Base-by-base conservation (phyloP, 2,113 vertebrate species). In the Noturus placidus region DNA sequence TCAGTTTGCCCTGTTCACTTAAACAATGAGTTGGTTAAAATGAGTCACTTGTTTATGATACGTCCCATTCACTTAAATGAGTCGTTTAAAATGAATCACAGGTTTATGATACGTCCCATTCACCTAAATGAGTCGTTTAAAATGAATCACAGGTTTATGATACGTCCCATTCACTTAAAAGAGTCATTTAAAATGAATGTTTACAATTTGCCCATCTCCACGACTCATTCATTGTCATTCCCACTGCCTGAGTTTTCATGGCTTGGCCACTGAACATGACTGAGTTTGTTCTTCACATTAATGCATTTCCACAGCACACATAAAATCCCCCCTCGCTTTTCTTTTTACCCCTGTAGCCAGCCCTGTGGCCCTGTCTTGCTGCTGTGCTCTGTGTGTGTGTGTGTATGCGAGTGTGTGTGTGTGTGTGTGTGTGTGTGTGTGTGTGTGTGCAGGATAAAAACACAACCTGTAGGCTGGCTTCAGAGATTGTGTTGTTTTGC, bases 381-480 rank as follows among this genome's bases (percentile, higher is more conserved):
- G 22, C 33, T 50, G 15, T 89, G 46, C 50, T 38, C 8, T 50
- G 46, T 69, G 42, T 83, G 54, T 72, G 46, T 57, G 38, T 77
- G 54, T 72, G 72, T 87, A 57, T 69, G 72, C 65, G 50, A 84
- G 54, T 57, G 8, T 78, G 38, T 38, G 38, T 38, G 38, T 38
- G 78, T 19, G 70, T 80, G 52, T 61, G 25, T 85, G 72, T 61
- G 59, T 72, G 83, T 59, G 61, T n/a, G 50, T 82, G 65, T 69
- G 72, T 74, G 50, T 86, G 54, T 59, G 9, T 79, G 9, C 17
- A 42, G 3, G 8, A 38, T 57, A 20, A 56, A 57, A 57, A 61
- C 84, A 52, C 86, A 72, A n/a, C 54, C 79, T 84, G 30, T 83
- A 83, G 30, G 63, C 87, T 90, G 87, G 22, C 50, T 61, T 84